These are phyloP conservation scores for Rattus rattus DNA, from an alignment of 2,113 vertebrate species.

Conservation along the genomic window DNA sequence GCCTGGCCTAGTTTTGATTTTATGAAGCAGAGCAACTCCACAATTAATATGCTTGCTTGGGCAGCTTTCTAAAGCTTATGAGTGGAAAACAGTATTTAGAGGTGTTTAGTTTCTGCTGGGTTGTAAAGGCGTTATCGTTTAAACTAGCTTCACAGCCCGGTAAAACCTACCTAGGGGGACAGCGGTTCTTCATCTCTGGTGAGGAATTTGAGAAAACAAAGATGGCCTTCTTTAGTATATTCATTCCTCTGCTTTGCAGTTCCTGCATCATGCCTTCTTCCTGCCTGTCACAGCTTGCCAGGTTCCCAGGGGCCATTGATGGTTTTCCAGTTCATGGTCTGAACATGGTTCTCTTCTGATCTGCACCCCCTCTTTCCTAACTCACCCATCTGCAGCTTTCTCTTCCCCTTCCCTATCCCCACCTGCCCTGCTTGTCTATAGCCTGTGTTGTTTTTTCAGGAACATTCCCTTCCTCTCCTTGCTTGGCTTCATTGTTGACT, in stretches of 20 bases:
- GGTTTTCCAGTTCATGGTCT: too few relatives aligned
- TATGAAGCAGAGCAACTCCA: conserved; percentile 6
- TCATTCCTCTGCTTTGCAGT: fast-evolving
- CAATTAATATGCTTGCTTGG: not conserved
- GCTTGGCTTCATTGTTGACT: not conserved
- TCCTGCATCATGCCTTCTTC: not conserved
- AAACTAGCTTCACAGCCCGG: not conserved
- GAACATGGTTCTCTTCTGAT: not conserved
- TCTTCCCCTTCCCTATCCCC: not conserved
- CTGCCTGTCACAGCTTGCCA: not conserved
- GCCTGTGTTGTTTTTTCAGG: not conserved
- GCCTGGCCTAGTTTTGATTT: not conserved
- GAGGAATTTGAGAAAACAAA: not conserved
- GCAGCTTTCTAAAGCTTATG: conserved; percentile 1
- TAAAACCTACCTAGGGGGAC: not conserved
- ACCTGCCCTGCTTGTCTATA: too few relatives aligned
- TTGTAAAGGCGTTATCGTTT: not conserved
- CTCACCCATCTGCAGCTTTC: not conserved
- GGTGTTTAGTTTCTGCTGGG: not conserved
- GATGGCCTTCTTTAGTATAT: not conserved
- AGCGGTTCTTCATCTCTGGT: not conserved
- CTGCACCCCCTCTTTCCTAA: not conserved
- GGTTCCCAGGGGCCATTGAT: not conserved
- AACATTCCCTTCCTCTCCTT: too few relatives aligned
- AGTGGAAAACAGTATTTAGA: not conserved